Conservation (phyloP, 2,888 invertebrate species). For the Periphyllus acericola region DNA sequence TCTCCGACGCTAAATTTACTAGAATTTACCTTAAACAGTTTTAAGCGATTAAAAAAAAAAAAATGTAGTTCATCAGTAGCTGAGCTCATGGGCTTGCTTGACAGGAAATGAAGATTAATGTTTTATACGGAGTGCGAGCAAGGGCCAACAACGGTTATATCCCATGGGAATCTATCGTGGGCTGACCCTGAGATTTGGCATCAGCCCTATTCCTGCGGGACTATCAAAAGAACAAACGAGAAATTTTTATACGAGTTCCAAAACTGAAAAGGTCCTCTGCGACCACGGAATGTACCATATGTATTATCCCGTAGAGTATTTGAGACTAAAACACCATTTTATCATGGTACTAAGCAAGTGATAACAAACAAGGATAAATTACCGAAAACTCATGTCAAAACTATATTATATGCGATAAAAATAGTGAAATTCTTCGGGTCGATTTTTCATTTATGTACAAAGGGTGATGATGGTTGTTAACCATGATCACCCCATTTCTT, state of each 20-base stretch:
- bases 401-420: not conserved
- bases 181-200: conserved; percentile 42
- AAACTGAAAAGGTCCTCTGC: conserved; percentile 24
- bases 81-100: not conserved
- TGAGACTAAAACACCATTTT: conserved; percentile 30
- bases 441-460: not conserved
- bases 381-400: not conserved
- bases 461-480: too few species aligned
- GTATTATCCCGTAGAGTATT: conserved; percentile 51
- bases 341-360: conserved; percentile 2
- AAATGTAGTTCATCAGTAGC: not conserved
- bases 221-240: conserved; percentile 17
- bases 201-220: not conserved
- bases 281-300: not conserved
- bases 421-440: not conserved
- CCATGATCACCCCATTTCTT: too few species aligned
- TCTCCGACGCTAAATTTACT: too few species aligned
- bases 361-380: conserved; percentile 34
- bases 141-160: not conserved
- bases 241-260: conserved; percentile 37
- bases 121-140: not conserved
- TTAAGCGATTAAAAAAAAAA: conserved; percentile 1
- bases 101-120: conserved; percentile 52
- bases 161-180: conserved; percentile 18
- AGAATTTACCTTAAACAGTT: not conserved